These are phyloP conservation scores for Mayetiola destructor DNA, from an alignment of 2,888 invertebrate genomes.

Conservation along the genomic window DNA sequence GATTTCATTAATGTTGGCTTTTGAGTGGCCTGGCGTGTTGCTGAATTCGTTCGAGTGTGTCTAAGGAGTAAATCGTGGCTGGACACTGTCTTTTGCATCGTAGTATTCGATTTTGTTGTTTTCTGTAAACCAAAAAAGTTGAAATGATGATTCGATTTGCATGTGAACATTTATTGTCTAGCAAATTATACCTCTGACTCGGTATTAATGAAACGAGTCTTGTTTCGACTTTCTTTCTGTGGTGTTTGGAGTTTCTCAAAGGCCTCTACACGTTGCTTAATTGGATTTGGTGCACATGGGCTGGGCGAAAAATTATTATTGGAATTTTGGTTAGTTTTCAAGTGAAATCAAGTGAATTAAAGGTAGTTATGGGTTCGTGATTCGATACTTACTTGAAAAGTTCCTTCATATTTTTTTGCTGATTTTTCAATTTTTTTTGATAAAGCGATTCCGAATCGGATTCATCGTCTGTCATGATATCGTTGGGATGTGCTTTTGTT, in stretches of 20 bases:
- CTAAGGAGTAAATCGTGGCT: too few species aligned
- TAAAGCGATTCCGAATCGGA: conserved; percentile 19
- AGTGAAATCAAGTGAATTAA: conserved; percentile 23
- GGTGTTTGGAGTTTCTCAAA: conserved; percentile 35
- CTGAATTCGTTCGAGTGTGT: conserved; percentile 3
- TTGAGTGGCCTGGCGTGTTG: background rate
- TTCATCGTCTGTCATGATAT: conserved; percentile 29
- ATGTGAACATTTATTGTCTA: background rate
- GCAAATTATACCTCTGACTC: background rate
- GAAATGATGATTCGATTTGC: background rate
- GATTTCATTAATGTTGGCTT: background rate
- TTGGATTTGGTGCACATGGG: conserved; percentile 43
- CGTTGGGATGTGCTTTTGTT: background rate
- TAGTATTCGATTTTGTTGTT: background rate
- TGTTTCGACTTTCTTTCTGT: background rate
- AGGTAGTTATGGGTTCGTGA: background rate
- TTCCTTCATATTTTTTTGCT: conserved; percentile 9
- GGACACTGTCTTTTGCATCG: background rate
- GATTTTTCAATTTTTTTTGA: background rate
- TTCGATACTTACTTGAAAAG: conserved; percentile 5
- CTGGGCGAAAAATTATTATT: conserved; percentile 27
- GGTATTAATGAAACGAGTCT: background rate
- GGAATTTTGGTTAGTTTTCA: too few species aligned
- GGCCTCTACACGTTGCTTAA: conserved; percentile 46
- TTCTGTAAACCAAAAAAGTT: background rate